Evolutionary conservation across 2,113 vertebrate genomes (phyloP).

Genomic region (Dendrocopos noguchii): DNA sequence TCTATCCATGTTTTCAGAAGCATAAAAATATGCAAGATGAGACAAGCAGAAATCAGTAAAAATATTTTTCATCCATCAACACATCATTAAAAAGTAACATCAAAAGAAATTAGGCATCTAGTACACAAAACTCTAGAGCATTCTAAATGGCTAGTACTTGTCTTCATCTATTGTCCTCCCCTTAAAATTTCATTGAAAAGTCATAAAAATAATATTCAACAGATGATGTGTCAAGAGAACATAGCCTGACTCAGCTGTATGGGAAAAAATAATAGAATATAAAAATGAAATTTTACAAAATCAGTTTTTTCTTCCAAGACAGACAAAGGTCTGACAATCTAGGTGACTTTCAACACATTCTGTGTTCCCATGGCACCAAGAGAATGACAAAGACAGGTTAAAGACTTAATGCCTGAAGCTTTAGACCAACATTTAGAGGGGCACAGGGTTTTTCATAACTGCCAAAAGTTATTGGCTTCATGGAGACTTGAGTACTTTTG

Average conservation of each 20-base stretch:
- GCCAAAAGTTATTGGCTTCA: background rate
- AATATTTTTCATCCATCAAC: background rate
- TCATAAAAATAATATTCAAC: background rate
- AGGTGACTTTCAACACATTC: background rate
- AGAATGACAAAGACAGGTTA: background rate
- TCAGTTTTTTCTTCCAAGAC: too few species aligned
- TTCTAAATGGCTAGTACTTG: background rate
- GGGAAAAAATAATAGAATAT: background rate
- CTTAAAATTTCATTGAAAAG: background rate
- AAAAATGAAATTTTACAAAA: too few species aligned
- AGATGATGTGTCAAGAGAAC: background rate
- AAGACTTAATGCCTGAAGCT: background rate
- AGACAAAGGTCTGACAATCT: background rate
- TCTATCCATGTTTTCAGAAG: slow-evolving; percentile 32
- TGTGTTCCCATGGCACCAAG: background rate
- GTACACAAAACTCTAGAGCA: background rate
- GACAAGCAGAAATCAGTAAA: slow-evolving; percentile 27
- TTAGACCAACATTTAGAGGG: background rate
- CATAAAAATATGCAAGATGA: background rate
- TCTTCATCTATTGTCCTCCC: background rate
- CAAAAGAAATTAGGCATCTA: background rate
- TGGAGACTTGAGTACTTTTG: background rate
- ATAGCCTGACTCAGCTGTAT: background rate
- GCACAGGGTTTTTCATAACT: background rate
- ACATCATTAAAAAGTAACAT: background rate